Conservation (phyloP, 2,888 invertebrate genomes). For the Alviniconcha strummeri region DNA sequence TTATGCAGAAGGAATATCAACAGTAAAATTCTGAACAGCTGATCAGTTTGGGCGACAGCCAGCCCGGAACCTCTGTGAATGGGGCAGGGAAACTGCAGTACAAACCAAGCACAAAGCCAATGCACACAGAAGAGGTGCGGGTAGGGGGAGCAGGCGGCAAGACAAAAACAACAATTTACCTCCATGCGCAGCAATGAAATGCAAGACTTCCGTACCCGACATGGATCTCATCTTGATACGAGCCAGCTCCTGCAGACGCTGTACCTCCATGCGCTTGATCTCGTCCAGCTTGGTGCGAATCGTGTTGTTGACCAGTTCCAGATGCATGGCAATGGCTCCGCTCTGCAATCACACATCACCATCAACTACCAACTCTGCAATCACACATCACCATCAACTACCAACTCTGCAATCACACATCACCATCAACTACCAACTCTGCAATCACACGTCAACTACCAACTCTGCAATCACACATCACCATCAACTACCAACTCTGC, state of each 20-base stretch:
- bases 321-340: conserved; percentile 92
- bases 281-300: conserved; percentile 92
- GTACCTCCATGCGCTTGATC: conserved; percentile 90
- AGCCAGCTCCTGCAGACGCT: conserved; percentile 85
- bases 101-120: too few species aligned
- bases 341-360: conserved; percentile 76
- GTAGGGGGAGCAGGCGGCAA: neutral
- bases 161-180: conserved; percentile 48
- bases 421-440: too few species aligned
- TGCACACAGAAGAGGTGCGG: neutral
- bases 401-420: too few species aligned
- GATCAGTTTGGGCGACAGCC: too few species aligned
- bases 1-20: too few species aligned
- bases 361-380: too few species aligned
- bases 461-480: neutral
- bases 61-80: too few species aligned
- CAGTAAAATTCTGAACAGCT: too few species aligned
- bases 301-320: conserved; percentile 91
- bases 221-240: conserved; percentile 57
- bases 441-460: neutral
- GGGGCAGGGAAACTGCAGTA: too few species aligned
- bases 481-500: too few species aligned
- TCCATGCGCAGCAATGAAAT: conserved; percentile 54
- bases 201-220: conserved; percentile 65
- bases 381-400: too few species aligned